A percentile compares a stretch with the other conserved stretches of the same genome.
Conservation (phyloP, 2,113 vertebrate species). For the Psophia crepitans region DNA sequence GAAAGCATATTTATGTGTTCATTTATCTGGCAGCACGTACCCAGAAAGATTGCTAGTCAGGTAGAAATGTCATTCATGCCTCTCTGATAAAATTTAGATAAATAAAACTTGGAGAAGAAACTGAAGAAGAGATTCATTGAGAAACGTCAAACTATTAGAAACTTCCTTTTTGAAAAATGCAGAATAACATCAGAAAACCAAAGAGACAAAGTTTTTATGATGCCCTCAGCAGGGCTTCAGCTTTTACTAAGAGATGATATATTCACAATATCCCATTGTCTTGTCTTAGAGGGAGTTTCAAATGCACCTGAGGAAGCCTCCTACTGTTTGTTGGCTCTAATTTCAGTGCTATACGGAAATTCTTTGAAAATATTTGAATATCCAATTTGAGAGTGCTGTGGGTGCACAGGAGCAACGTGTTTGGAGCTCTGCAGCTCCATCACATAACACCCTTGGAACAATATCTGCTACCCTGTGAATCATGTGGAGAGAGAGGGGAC, state of each 20-base stretch:
- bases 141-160: neutral
- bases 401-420: neutral
- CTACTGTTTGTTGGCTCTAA: neutral
- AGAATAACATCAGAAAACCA: neutral
- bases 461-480: neutral
- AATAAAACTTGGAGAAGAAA: neutral
- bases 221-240: neutral
- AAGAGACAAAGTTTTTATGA: neutral
- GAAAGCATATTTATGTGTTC: neutral
- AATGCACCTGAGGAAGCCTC: neutral
- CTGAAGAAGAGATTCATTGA: neutral
- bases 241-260: neutral
- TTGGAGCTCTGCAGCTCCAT: neutral
- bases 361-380: no score
- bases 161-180: neutral
- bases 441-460: neutral
- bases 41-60: neutral
- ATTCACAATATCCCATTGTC: neutral
- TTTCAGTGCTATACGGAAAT: neutral
- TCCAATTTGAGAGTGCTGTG: neutral
- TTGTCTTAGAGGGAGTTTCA: neutral
- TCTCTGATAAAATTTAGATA: conserved; percentile 37
- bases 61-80: conserved; percentile 5
- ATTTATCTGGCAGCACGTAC: neutral
- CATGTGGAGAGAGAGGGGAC: fast-evolving